Evolutionary conservation across 2,113 vertebrate species (phyloP).

Genomic region (Callorhinus ursinus): DNA sequence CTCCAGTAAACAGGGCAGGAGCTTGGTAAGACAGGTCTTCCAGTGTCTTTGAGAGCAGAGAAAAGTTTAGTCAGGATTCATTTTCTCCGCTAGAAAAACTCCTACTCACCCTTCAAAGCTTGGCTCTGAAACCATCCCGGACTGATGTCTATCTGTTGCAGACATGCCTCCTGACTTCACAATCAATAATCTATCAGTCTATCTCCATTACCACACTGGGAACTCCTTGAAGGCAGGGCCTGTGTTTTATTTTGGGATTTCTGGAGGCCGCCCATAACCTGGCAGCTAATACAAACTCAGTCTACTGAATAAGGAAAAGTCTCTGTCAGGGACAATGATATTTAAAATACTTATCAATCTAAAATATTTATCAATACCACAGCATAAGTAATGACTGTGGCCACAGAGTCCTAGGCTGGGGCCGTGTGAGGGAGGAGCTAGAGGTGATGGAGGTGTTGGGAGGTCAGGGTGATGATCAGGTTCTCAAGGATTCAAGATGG

Average conservation of each 20-base stretch:
- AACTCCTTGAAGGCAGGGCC: too few relatives aligned
- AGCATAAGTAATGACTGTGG: not conserved
- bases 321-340: not conserved
- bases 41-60: constrained; percentile 79
- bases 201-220: not conserved
- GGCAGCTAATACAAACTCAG: not conserved
- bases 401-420: not conserved
- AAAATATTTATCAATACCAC: not conserved
- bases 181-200: not conserved
- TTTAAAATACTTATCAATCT: not conserved
- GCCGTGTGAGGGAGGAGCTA: not conserved
- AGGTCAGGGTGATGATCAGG: too few relatives aligned
- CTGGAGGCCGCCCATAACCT: not conserved
- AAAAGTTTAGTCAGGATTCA: not conserved
- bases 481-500: fast-evolving
- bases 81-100: not conserved
- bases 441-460: not conserved
- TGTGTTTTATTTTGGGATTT: not conserved
- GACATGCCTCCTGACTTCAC: not conserved
- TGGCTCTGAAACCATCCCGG: not conserved
- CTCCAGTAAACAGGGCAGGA: constrained; percentile 69
- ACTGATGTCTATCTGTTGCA: not conserved
- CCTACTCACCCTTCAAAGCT: constrained; percentile 5
- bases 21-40: constrained; percentile 78
- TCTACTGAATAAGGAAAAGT: not conserved